Conservation (phyloP, 2,113 vertebrate genomes). For the Paracanthobrama guichenoti region DNA sequence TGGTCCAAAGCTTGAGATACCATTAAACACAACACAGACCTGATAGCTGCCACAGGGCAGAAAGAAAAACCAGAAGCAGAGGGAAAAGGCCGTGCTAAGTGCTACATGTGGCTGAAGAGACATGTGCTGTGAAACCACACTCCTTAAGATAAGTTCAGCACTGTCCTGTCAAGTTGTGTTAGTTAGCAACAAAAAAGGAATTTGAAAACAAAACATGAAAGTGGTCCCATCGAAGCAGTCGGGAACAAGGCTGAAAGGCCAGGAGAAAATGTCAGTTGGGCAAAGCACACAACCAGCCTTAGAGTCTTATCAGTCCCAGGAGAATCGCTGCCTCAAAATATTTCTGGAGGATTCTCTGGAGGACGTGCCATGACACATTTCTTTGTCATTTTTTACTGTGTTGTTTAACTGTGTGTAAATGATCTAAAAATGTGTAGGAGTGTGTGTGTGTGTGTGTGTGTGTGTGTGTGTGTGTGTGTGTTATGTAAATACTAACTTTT, state of each 20-base stretch:
- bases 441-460: no score
- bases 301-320: conserved; percentile 17
- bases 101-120: conserved; percentile 77
- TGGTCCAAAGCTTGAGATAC: conserved; percentile 83
- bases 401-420: not conserved
- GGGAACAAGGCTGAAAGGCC: conserved; percentile 26
- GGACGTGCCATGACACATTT: conserved; percentile 21
- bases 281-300: not conserved
- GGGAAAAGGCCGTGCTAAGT: conserved; percentile 81
- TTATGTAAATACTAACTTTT: no score
- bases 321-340: conserved; percentile 24
- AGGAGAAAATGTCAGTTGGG: conserved; percentile 42
- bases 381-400: not conserved
- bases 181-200: conserved; percentile 56
- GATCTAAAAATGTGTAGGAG: not conserved
- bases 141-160: conserved; percentile 56
- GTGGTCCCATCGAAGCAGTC: conserved; percentile 2
- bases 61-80: conserved; percentile 14
- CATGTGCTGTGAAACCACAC: conserved; percentile 77
- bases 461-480: no score
- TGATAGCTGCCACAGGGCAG: conserved; percentile 80
- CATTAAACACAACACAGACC: conserved; percentile 89
- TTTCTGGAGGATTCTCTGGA: conserved; percentile 24
- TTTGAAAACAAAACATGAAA: conserved; percentile 58
- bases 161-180: conserved; percentile 63